Conservation (phyloP, 1,140 invertebrate species). For the Dendrolimus punctatus region DNA sequence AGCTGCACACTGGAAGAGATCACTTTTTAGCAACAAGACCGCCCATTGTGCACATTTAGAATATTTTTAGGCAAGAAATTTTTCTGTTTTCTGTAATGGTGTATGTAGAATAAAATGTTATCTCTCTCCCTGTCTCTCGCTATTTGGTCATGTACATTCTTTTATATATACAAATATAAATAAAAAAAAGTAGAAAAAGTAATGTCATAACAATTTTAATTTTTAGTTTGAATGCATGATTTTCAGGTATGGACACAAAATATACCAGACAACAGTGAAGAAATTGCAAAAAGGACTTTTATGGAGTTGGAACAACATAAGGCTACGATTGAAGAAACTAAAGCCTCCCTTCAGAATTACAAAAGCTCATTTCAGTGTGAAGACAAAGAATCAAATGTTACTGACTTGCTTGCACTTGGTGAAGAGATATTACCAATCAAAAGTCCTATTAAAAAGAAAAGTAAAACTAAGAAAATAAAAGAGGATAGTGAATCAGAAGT, state of each 20-base stretch:
- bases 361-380: constrained; percentile 24
- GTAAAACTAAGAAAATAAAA: constrained; percentile 26
- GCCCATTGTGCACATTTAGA: too few relatives aligned
- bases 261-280: constrained; percentile 46
- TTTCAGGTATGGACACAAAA: constrained; percentile 51
- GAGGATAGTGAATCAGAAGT: constrained; percentile 73
- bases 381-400: constrained; percentile 54
- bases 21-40: too few relatives aligned
- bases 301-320: constrained; percentile 65
- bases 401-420: constrained; percentile 68
- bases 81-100: too few relatives aligned
- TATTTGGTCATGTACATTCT: too few relatives aligned
- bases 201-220: too few relatives aligned
- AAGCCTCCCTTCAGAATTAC: constrained; percentile 69
- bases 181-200: too few relatives aligned
- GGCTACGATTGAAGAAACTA: constrained; percentile 68
- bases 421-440: constrained; percentile 53
- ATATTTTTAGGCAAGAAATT: too few relatives aligned
- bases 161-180: too few relatives aligned
- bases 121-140: too few relatives aligned
- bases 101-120: too few relatives aligned
- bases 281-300: constrained; percentile 61
- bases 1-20: too few relatives aligned
- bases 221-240: constrained; percentile 6
- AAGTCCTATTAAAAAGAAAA: constrained; percentile 17